A percentile compares a stretch with the other conserved stretches of the same genome.
These are phyloP conservation scores for Tachina grossa DNA, from an alignment of 2,888 invertebrate species.

Conservation along the genomic window DNA sequence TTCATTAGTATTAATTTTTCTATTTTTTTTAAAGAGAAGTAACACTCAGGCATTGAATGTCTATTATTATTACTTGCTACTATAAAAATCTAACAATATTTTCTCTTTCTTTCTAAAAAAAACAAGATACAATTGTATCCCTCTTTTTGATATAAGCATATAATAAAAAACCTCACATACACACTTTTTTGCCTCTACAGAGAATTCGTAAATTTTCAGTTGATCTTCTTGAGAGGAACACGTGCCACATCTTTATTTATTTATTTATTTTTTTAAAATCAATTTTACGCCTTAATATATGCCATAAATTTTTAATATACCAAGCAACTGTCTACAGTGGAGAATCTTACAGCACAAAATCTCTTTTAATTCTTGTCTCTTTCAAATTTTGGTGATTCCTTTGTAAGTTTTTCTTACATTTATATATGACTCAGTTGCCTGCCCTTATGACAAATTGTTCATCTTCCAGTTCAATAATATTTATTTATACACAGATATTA, in stretches of 20 bases:
- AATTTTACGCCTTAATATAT: conserved; percentile 31
- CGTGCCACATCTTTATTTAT: not conserved
- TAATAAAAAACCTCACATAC: too few relatives aligned
- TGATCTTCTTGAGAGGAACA: too few relatives aligned
- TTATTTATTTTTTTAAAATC: not conserved
- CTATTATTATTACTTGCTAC: too few relatives aligned
- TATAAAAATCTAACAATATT: too few relatives aligned
- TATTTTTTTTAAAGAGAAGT: too few relatives aligned
- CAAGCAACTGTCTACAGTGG: not conserved
- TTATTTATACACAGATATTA: conserved; percentile 17
- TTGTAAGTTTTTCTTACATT: not conserved
- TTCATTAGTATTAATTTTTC: too few relatives aligned
- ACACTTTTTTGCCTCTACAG: too few relatives aligned
- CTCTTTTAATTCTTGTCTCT: not conserved
- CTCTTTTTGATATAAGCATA: too few relatives aligned
- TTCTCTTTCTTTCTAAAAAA: too few relatives aligned
- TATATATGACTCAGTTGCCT: not conserved
- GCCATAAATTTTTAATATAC: conserved; percentile 20
- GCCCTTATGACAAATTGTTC: conserved; percentile 20
- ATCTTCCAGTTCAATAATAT: conserved; percentile 55
- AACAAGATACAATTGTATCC: too few relatives aligned
- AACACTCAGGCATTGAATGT: too few relatives aligned
- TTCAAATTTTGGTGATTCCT: not conserved
- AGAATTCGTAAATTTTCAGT: too few relatives aligned
- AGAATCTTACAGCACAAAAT: conserved; percentile 6